Evolutionary conservation across 2,113 vertebrate species (phyloP).

Genomic region (Dasyprocta punctata): DNA sequence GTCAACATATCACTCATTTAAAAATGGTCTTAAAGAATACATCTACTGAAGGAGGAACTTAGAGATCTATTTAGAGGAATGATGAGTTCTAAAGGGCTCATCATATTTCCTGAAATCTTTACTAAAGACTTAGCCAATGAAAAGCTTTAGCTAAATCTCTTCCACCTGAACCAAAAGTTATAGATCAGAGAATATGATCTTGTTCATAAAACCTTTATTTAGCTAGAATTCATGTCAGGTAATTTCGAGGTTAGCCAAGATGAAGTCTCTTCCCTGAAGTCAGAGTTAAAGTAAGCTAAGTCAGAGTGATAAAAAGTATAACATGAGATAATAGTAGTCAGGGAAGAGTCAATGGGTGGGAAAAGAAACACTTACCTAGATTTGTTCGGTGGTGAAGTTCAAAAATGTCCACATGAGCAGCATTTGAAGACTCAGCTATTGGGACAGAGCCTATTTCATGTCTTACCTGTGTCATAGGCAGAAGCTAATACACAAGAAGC

Average conservation of each 20-base stretch:
- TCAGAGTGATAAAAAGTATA: background rate
- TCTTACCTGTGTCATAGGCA: background rate
- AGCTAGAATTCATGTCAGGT: background rate
- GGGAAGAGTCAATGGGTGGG: background rate
- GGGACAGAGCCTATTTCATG: background rate
- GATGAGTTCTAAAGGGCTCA: background rate
- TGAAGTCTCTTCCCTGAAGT: background rate
- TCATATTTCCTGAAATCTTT: background rate
- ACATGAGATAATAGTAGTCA: background rate
- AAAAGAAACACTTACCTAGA: background rate
- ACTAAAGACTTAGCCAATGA: background rate
- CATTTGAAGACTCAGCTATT: background rate
- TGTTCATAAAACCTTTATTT: background rate
- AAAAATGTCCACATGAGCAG: background rate
- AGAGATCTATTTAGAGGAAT: background rate
- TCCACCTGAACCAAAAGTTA: background rate
- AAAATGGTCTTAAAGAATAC: background rate
- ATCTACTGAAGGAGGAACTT: background rate
- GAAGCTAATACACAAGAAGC: background rate
- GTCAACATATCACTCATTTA: background rate
- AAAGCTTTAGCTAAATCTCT: background rate
- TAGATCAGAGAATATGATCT: background rate
- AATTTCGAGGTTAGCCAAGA: background rate
- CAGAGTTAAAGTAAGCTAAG: background rate
- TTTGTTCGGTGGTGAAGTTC: background rate